phyloP scores from a whole-genome alignment of 2,113 vertebrate genomes.

The Triplophysa tibetana region DNA sequence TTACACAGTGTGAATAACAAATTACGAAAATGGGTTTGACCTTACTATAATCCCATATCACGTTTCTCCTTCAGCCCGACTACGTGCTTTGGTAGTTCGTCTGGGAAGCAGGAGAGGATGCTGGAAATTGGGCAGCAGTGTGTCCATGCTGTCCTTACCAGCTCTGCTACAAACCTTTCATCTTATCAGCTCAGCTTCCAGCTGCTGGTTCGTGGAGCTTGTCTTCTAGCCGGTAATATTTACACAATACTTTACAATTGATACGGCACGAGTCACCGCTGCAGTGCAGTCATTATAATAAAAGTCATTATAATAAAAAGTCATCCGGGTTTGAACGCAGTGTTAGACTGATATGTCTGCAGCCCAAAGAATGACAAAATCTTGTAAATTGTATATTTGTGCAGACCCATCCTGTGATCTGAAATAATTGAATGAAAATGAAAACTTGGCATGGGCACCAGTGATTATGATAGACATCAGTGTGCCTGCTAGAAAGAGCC shows the following conservation, averaged over 20 bases:
- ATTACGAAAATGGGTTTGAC: slow-evolving; percentile 1
- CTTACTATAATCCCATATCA: not conserved
- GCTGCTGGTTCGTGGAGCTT: slow-evolving; percentile 93
- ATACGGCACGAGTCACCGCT: not conserved
- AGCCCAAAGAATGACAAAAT: no score
- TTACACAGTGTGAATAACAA: slow-evolving; percentile 11
- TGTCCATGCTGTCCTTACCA: slow-evolving; percentile 77
- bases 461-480: slow-evolving; percentile 41
- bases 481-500: slow-evolving; percentile 18
- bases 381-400: not conserved
- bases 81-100: slow-evolving; percentile 84
- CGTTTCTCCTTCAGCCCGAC: slow-evolving; percentile 74
- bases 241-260: not conserved
- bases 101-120: slow-evolving; percentile 70
- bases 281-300: not conserved
- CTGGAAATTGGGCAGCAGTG: slow-evolving; percentile 61
- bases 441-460: slow-evolving; percentile 34
- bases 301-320: not conserved
- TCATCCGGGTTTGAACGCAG: not conserved
- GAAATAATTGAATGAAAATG: slow-evolving; percentile 47
- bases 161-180: slow-evolving; percentile 81
- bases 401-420: slow-evolving; percentile 39
- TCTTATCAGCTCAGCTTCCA: slow-evolving; percentile 91
- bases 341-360: not conserved
- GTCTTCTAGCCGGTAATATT: slow-evolving; percentile 87